Evolutionary conservation across 2,113 vertebrate species (phyloP).

Genomic region (Notothenia coriiceps): DNA sequence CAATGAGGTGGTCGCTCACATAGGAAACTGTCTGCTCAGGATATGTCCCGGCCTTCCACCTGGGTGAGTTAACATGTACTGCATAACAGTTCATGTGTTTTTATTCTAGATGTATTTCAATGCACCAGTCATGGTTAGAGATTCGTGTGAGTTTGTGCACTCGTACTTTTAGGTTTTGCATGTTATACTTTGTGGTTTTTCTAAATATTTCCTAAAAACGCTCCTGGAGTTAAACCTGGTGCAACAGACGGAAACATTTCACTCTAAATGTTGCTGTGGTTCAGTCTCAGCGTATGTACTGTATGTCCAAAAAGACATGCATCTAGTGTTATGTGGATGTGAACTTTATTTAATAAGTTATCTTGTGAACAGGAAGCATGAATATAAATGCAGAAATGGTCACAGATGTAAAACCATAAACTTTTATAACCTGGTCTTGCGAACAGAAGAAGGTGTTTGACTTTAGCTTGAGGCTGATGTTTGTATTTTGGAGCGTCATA

Average conservation of each 20-base stretch:
- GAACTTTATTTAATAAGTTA: not conserved
- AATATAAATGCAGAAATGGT: conserved; percentile 44
- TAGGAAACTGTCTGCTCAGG: conserved; percentile 91
- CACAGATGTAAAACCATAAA: conserved; percentile 8
- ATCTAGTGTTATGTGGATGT: not conserved
- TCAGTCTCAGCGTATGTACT: not conserved
- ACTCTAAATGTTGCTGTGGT: not conserved
- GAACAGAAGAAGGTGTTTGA: not conserved
- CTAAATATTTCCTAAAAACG: not conserved
- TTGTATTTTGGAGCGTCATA: not conserved
- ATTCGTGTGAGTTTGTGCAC: not conserved
- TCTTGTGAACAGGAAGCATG: conserved; percentile 29
- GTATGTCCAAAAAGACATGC: not conserved
- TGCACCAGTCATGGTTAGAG: not conserved
- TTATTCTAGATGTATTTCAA: not conserved
- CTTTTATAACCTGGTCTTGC: not conserved
- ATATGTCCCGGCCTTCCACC: conserved; percentile 94
- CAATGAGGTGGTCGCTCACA: conserved; percentile 91
- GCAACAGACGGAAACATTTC: not conserved
- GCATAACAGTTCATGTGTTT: not conserved
- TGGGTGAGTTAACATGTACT: conserved; percentile 84
- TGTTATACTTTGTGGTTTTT: not conserved
- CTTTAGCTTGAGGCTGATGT: not conserved
- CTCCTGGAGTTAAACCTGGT: not conserved
- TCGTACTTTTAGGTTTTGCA: not conserved